Evolutionary conservation across 2,888 invertebrate species (phyloP).

Genomic region (Petrolisthes cinctipes): DNA sequence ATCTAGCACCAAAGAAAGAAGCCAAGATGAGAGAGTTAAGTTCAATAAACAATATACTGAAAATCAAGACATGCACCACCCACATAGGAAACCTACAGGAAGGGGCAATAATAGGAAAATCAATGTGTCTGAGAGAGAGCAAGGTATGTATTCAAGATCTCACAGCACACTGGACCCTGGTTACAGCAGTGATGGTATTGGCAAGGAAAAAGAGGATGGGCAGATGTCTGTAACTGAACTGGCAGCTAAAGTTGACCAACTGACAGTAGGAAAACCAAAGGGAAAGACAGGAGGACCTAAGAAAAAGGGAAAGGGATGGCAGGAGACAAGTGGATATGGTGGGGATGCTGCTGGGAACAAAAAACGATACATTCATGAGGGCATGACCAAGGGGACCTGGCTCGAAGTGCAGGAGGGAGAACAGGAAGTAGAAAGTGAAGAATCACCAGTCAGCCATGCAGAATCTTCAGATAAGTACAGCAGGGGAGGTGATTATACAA

Average conservation of each 20-base stretch:
- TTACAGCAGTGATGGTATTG: neutral
- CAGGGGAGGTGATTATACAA: neutral
- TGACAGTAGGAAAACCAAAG: slow-evolving; percentile 10
- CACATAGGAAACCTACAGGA: neutral
- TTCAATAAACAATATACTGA: neutral
- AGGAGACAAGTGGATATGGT: neutral
- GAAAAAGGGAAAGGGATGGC: slow-evolving; percentile 29
- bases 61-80: neutral
- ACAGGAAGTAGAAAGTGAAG: neutral
- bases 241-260: slow-evolving; percentile 41
- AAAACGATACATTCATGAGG: slow-evolving; percentile 10
- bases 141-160: neutral
- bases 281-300: slow-evolving; percentile 10
- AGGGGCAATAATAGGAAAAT: neutral
- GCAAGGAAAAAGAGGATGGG: neutral
- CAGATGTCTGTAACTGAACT: slow-evolving; percentile 24
- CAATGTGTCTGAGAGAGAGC: neutral
- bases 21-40: neutral
- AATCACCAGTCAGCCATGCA: neutral
- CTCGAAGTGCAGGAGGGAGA: slow-evolving; percentile 11
- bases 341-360: neutral
- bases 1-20: neutral
- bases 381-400: slow-evolving; percentile 7
- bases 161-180: neutral
- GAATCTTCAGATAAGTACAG: slow-evolving; percentile 8